phyloP scores from a whole-genome alignment of 2,888 invertebrate genomes.

The Dryomyza anilis region DNA sequence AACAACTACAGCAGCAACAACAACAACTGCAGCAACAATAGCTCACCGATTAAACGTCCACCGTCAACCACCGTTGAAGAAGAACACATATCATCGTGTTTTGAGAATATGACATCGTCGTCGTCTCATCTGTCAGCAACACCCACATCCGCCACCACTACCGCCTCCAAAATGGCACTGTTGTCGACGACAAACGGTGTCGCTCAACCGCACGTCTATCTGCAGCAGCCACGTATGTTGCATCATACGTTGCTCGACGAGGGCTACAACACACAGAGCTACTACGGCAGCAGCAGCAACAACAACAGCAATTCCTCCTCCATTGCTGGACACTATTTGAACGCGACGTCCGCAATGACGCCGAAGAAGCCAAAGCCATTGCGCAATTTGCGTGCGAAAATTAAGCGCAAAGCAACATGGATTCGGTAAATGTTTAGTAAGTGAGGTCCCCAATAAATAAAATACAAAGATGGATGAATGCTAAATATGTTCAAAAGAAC shows the following conservation, averaged over 20 bases:
- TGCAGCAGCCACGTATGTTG: slow-evolving; percentile 20
- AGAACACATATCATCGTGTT: slow-evolving; percentile 48
- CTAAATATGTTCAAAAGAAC: not conserved
- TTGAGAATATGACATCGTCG: slow-evolving; percentile 46
- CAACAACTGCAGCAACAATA: no score
- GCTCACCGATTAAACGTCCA: slow-evolving; percentile 58
- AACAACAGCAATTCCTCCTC: slow-evolving; percentile 21
- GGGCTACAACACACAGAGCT: slow-evolving; percentile 46
- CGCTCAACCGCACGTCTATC: slow-evolving; percentile 27
- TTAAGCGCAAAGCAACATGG: slow-evolving; percentile 59
- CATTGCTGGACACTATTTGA: slow-evolving; percentile 23
- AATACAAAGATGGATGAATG: slow-evolving; percentile 23
- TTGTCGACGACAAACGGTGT: slow-evolving; percentile 34
- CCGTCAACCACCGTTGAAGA: slow-evolving; percentile 52
- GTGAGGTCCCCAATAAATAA: not conserved
- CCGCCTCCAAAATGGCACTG: slow-evolving; percentile 48
- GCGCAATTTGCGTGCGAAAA: slow-evolving; percentile 57
- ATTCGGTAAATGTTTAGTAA: slow-evolving; percentile 52
- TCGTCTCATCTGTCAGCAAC: no score
- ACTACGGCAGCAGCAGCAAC: slow-evolving; percentile 34
- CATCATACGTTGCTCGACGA: slow-evolving; percentile 44
- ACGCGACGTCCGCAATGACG: slow-evolving; percentile 38
- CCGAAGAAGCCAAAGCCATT: slow-evolving; percentile 53
- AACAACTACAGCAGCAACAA: no score
- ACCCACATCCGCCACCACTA: no score